Percentiles rank a stretch among this genome's conserved stretches.
phyloP scores from a whole-genome alignment of 1,140 invertebrate species.

The Listronotus bonariensis region DNA sequence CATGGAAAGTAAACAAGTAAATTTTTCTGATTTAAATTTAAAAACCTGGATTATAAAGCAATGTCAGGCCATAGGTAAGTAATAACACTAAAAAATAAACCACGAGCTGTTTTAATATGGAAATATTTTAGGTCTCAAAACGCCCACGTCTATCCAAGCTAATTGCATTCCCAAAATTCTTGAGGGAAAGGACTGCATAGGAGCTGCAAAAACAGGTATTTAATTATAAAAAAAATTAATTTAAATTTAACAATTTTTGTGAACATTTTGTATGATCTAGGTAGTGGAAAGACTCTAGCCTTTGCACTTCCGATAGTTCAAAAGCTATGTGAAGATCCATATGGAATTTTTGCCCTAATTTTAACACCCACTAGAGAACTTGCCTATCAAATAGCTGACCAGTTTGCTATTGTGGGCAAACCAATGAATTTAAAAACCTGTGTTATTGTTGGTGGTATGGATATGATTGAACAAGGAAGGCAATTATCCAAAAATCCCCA shows the following conservation, averaged over 20 bases:
- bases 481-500: conserved; percentile 88
- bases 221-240: not conserved
- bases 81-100: not conserved
- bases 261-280: conserved; percentile 1
- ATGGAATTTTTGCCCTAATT: conserved; percentile 93
- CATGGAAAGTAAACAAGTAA: too few species aligned
- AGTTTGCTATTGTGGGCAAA: conserved; percentile 88
- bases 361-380: conserved; percentile 96
- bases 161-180: conserved; percentile 84
- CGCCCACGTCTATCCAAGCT: conserved; percentile 84
- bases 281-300: conserved; percentile 94
- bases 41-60: conserved; percentile 48
- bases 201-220: conserved; percentile 90
- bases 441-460: conserved; percentile 90
- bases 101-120: not conserved
- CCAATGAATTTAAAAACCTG: conserved; percentile 80
- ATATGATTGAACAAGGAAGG: conserved; percentile 88
- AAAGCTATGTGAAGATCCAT: conserved; percentile 87
- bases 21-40: conserved; percentile 27
- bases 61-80: conserved; percentile 45
- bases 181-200: conserved; percentile 86
- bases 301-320: conserved; percentile 96
- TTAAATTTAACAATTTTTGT: not conserved
- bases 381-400: conserved; percentile 90
- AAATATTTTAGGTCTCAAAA: conserved; percentile 68